Base-by-base conservation (phyloP, 2,797 vertebrate species). In the Micromesistius poutassou region DNA sequence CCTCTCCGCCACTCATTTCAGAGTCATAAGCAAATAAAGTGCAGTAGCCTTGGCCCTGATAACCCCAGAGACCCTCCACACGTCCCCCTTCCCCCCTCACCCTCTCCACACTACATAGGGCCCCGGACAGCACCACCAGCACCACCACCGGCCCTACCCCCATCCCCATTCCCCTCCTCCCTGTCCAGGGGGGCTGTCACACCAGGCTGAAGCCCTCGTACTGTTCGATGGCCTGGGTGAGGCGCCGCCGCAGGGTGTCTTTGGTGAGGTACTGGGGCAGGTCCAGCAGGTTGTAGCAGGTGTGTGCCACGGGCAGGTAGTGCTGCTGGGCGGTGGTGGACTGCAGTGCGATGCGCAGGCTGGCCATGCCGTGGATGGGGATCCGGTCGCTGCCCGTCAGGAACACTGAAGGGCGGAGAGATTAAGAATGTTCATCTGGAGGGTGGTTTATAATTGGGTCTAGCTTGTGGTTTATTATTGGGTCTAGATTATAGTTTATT, bases 281-380 rank as follows among this genome's bases (percentile, higher is more conserved):
- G 93, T 98, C 97, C 33, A 99, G 96, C 75, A 98, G 95, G 86
- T 98, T 99, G 94, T 98, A 98, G 93, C 98, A 99, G 87, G 98
- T 99, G 87, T 99, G 98, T 0, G 98, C 98, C 86, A 98, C 97
- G 0, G 98, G 98, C 91, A 99, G 91, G 92, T 97, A 96, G 86
- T 97, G 93, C 88, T 98, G 95, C 75, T 95, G 95, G 0, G 94
- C 96, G 25, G 94, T 87, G 0, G 96, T 98, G 72, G 97, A 96
- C 93, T 98, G 97, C 92, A 99, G 96, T 91, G 95, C 79, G 1
- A 99, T 97, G 33, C 95, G 95, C 70, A 99, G 87, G 89, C 97
- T 98, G 80, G 95, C 96, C 98, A 99, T 99, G 87, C 97, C 97
- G 0, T 98, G 97, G 92, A 99, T 98, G 82, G 98, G 97, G 31